A percentile compares a stretch with the other conserved stretches of the same genome.
phyloP scores from a whole-genome alignment of 2,888 invertebrate genomes.

The Volucella inanis region DNA sequence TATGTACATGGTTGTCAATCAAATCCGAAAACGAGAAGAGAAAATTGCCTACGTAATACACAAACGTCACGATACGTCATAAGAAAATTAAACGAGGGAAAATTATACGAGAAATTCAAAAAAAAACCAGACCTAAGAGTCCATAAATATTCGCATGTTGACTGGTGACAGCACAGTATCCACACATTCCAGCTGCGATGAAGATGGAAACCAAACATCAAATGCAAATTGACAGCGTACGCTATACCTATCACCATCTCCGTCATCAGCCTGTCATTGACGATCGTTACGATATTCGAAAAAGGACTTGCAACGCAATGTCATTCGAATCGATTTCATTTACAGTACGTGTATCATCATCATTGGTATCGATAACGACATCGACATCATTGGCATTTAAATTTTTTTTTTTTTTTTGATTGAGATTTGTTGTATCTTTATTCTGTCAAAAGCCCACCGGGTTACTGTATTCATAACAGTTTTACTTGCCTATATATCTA shows the following conservation, averaged over 20 bases:
- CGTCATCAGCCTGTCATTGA: conserved; percentile 15
- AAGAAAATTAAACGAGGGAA: conserved; percentile 11
- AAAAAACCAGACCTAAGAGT: conserved; percentile 18
- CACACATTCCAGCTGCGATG: conserved; percentile 45
- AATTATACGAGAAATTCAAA: not conserved
- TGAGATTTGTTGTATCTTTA: conserved; percentile 42
- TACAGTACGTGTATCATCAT: conserved; percentile 23
- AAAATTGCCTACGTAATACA: conserved; percentile 63
- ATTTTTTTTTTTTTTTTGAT: conserved; percentile 50
- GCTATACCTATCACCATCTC: conserved; percentile 20
- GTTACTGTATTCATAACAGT: conserved; percentile 57
- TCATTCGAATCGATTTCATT: conserved; percentile 17
- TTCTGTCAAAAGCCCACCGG: conserved; percentile 9
- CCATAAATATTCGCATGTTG: conserved; percentile 53
- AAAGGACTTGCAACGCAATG: conserved; percentile 41
- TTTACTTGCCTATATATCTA: conserved; percentile 29
- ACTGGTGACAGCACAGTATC: conserved; percentile 47
- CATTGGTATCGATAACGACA: not conserved
- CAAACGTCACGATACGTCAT: conserved; percentile 48
- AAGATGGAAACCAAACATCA: conserved; percentile 52
- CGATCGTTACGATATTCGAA: conserved; percentile 8
- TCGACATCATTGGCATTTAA: conserved; percentile 10
- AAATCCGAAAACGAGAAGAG: conserved; percentile 21
- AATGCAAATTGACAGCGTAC: conserved; percentile 69
- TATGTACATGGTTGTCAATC: conserved; percentile 67